Base-by-base conservation (phyloP, 2,888 invertebrate genomes). In the Nebria brevicollis region DNA sequence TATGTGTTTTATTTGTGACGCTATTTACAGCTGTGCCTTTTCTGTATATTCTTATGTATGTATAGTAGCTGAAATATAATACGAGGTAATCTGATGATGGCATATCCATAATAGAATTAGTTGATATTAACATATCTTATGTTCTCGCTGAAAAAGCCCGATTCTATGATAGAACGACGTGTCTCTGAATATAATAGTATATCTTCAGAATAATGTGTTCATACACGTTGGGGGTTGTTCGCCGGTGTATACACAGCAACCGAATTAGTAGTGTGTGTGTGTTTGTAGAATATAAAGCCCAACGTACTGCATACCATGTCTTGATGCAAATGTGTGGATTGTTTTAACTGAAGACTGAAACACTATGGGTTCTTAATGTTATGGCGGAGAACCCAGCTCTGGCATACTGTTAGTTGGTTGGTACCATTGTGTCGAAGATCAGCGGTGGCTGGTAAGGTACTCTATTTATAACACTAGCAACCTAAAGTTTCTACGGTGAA, bases 301-400 rank as follows among this genome's bases (percentile, higher is more conserved):
- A 77, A 54, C 70, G 72, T 77, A 72, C 72, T 34, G 34, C 72
- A 77, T 72, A 64, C 64, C 72, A 5, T 54, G 72, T 72, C 77
- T 77, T 77, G 77, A 77, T 77, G 77, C 77, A 77, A 77, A 77
- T 77, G 77, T 66, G 77, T 72, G 77, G 77, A 77, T 77, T 77
- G 77, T 77, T 77, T 77, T 72, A 77, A 77, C 72, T 77, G 77
- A 65, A 66, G 42, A 34, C 77, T 66, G 25, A 25, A 66, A 15
- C 72, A 13, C 72, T 64, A 6, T 34, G 42, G 34, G n/a, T 34
- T 66, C 66, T 15, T 34, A 66, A 64, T 72, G 77, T 64, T 72
- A n/a, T 64, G 70, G 77, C 42, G 43, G 68, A 66, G 15, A 66
- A 20, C 70, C n/a, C 15, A 25, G 20, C 43, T 70, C 77, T 64